Evolutionary conservation across 2,888 invertebrate species (phyloP).

Genomic region (Frankliniella intonsa): DNA sequence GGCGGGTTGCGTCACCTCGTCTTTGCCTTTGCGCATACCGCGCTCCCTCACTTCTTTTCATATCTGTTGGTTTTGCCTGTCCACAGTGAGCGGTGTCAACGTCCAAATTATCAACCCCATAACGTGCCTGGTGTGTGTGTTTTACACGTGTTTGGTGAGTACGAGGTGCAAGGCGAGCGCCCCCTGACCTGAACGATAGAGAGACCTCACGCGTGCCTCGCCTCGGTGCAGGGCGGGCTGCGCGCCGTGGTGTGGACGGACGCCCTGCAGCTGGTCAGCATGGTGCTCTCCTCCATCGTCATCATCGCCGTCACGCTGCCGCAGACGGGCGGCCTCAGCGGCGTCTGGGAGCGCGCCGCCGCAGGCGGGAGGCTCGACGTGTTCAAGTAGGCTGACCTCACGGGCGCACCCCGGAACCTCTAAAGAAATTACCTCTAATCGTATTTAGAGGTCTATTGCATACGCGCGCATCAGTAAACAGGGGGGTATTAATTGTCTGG

Average conservation of each 20-base stretch:
- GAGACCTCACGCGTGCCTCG: not conserved
- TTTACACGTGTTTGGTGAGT: conserved; percentile 85
- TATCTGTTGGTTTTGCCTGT: not conserved
- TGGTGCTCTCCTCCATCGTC: conserved; percentile 51
- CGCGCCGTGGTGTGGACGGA: conserved; percentile 81
- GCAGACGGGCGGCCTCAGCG: conserved; percentile 52
- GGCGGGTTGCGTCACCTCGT: too few relatives aligned
- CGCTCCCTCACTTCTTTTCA: too few relatives aligned
- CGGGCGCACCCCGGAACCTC: not conserved
- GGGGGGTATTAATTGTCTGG: too few relatives aligned
- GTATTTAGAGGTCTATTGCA: too few relatives aligned
- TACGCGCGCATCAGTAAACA: too few relatives aligned
- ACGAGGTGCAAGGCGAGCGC: not conserved
- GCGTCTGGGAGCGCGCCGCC: conserved; percentile 54
- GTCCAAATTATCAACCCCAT: conserved; percentile 72
- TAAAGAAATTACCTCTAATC: too few relatives aligned
- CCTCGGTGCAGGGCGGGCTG: conserved; percentile 61
- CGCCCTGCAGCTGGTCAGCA: conserved; percentile 63
- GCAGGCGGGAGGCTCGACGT: conserved; percentile 55
- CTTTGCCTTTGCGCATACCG: not conserved
- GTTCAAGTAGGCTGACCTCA: conserved; percentile 53
- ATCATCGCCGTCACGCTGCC: conserved; percentile 55
- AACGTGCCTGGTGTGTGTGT: conserved; percentile 80
- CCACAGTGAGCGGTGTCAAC: conserved; percentile 74
- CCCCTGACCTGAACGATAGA: too few relatives aligned